These are phyloP conservation scores for Aurelia sp. DNA, from an alignment of 30 jellyfish, hydroid and myxozoan species.

Conservation along the genomic window DNA sequence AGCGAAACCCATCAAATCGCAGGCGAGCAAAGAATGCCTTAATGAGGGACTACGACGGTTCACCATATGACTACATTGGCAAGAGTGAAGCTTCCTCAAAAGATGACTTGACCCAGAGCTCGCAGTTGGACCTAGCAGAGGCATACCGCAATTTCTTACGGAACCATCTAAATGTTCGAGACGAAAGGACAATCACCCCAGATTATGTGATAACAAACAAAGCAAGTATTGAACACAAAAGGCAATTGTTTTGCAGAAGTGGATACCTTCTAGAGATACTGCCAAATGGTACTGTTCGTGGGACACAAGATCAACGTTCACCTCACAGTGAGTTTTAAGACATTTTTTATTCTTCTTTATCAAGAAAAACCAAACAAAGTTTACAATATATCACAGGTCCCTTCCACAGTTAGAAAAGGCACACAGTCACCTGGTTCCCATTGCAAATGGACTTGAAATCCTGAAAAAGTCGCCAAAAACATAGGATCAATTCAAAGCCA, in stretches of 20 bases:
- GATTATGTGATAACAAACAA: conserved; percentile 13
- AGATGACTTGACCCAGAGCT: conserved; percentile 6
- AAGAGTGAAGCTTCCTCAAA: conserved; percentile 18
- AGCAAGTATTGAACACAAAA: conserved; percentile 58
- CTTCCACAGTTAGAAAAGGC: no score
- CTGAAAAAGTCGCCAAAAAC: no score
- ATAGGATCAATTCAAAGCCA: no score
- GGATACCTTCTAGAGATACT: conserved; percentile 49
- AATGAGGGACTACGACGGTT: conserved; percentile 10
- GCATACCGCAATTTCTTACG: conserved; percentile 45
- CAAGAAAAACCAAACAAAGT: no score
- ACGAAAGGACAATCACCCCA: conserved; percentile 14
- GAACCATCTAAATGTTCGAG: conserved; percentile 22
- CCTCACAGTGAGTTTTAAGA: conserved; percentile 47
- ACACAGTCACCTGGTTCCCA: no score
- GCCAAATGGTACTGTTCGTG: conserved; percentile 61
- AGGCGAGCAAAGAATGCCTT: conserved; percentile 42
- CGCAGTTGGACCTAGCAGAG: conserved; percentile 43
- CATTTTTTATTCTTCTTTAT: neutral
- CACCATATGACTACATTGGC: conserved; percentile 30
- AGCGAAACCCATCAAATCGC: conserved; percentile 13
- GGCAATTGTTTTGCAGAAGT: conserved; percentile 42
- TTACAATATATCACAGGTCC: no score
- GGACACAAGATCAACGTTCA: conserved; percentile 51
- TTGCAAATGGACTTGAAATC: no score